Conservation (phyloP, 2,797 vertebrate genomes). For the Phrynocephalus vlangalii region DNA sequence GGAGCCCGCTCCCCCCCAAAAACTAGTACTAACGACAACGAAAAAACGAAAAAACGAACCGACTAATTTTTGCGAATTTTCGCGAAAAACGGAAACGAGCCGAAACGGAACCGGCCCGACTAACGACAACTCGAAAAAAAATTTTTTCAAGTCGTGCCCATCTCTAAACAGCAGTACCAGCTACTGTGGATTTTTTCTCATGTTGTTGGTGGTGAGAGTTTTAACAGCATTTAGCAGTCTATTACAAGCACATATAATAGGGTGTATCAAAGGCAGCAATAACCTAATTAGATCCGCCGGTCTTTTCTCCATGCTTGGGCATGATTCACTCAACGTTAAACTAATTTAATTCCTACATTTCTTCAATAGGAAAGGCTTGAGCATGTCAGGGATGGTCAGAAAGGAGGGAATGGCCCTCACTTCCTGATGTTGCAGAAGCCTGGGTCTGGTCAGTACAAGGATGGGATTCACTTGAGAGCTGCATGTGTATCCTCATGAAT, state of each 20-base stretch:
- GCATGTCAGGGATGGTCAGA: not conserved
- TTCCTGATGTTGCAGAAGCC: not conserved
- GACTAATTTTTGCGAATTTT: no score
- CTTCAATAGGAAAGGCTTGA: not conserved
- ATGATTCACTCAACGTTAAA: not conserved
- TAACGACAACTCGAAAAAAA: no score
- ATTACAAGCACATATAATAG: not conserved
- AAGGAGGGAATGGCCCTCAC: not conserved
- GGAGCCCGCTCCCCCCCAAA: no score
- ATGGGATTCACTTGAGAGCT: not conserved
- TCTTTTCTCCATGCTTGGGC: not conserved
- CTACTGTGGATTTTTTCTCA: no score
- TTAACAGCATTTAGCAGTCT: no score
- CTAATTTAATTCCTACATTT: not conserved
- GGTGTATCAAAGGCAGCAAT: not conserved
- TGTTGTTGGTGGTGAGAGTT: not conserved
- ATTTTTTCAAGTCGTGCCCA: no score
- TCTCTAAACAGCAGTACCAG: no score
- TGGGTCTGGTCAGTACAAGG: not conserved
- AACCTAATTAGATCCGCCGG: not conserved
- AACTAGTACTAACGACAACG: no score
- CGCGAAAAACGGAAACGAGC: no score
- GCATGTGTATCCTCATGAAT: not conserved
- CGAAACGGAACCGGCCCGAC: no score
- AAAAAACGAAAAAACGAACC: no score